Base-by-base conservation (phyloP, 64 coral and sea anemone genomes). In the Stichodactyla mertensii region DNA sequence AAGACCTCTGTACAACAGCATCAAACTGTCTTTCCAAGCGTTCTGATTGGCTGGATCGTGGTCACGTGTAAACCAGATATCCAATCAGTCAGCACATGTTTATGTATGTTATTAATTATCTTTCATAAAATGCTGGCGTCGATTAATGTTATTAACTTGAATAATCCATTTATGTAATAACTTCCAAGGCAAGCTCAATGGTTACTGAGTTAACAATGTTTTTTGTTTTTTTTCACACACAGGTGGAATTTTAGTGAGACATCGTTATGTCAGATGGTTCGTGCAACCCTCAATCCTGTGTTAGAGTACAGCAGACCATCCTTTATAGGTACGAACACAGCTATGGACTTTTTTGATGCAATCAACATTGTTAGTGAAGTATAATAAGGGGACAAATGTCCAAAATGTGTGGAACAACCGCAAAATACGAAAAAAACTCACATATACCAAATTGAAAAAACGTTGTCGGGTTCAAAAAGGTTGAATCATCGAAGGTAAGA, bases 191-290 rank as follows among this genome's bases (percentile, higher is more conserved):
- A 61, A 15, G 14, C 14, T 45, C 1, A 45, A 45, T 45, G 36
- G 62, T 8, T 66, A n/a, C 8, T 22, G 62, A 66, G 18, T n/a
- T 66, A 66, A 66, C 4, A 74, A 23, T 74, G 1, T 36, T 74
- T 22, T 74, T 27, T n/a, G n/a, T n/a, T n/a, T 74, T 74, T 74
- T 10, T 23, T 10, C 12, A 31, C 56, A 58, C 14, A 31, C 51
- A 97, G 95, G 95, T 97, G 95, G 95, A 97, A 93, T 88, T 97
- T 97, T 61, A 97, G 95, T 55, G 95, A 97, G 20, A 87, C 64
- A 22, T 93, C 95, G 13, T 56, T 97, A 54, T 93, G 91, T 84
- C 92, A 93, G 52, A 71, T 97, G n/a, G 80, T 97, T 16, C 91
- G 92, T 1, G 36, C 88, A 26, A 93, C 86, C 55, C 89, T 97